A percentile compares a stretch with the other conserved stretches of the same genome.
Conservation (phyloP, 2,888 invertebrate genomes). For the Phyllotreta striolata region DNA sequence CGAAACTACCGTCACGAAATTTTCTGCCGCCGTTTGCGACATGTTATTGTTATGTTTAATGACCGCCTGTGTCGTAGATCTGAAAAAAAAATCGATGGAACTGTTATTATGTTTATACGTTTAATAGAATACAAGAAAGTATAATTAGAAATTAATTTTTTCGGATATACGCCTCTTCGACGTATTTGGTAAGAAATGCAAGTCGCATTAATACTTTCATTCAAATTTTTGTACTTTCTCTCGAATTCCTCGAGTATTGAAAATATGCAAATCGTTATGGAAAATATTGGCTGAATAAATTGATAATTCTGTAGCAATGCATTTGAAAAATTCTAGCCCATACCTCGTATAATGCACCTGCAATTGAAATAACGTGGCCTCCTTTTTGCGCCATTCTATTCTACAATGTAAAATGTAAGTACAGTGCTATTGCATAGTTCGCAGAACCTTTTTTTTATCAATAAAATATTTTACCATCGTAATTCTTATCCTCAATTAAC, state of each 20-base stretch:
- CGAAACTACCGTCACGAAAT: constrained; percentile 70
- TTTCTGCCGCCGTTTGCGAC: constrained; percentile 44
- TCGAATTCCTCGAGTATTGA: too few relatives aligned
- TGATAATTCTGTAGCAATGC: too few relatives aligned
- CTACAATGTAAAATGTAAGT: constrained; percentile 20
- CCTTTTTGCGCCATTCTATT: constrained; percentile 35
- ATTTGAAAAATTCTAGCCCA: neutral
- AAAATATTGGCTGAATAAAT: too few relatives aligned
- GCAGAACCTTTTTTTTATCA: constrained; percentile 36
- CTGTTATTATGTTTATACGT: too few relatives aligned
- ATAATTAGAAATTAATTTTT: too few relatives aligned
- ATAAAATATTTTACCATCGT: constrained; percentile 29
- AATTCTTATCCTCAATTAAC: constrained; percentile 17
- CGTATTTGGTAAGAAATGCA: too few relatives aligned
- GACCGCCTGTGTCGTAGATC: constrained; percentile 39
- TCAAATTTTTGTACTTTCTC: too few relatives aligned
- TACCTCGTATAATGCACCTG: constrained; percentile 36
- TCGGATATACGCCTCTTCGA: too few relatives aligned
- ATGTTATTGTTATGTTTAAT: constrained; percentile 32
- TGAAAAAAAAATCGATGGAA: constrained; percentile 27
- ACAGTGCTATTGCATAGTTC: constrained; percentile 24
- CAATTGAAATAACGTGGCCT: constrained; percentile 40
- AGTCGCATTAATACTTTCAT: too few relatives aligned
- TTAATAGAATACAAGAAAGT: too few relatives aligned
- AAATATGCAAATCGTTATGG: too few relatives aligned